Evolutionary conservation across 2,113 vertebrate species (phyloP).

Genomic region (Phalacrocorax pelagicus): DNA sequence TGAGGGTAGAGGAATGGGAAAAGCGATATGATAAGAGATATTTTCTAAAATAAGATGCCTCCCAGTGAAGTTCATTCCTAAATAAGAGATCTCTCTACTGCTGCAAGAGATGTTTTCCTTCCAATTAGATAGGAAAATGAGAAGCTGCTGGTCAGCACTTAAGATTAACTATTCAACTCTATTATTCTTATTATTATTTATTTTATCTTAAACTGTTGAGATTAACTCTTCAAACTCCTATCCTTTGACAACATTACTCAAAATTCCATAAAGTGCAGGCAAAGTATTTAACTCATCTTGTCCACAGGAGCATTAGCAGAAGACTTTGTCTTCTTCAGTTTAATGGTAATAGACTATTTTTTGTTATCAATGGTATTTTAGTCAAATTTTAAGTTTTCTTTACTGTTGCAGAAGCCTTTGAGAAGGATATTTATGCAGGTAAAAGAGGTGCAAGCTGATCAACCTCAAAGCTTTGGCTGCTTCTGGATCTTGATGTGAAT

Average conservation of each 20-base stretch:
- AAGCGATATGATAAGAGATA: neutral
- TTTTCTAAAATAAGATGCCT: neutral
- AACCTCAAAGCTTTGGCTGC: neutral
- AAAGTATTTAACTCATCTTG: too few species aligned
- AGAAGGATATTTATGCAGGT: neutral
- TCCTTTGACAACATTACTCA: too few species aligned
- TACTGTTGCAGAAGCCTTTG: neutral
- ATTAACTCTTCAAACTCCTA: neutral
- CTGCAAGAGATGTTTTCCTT: neutral
- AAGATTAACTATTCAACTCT: neutral
- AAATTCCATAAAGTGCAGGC: too few species aligned
- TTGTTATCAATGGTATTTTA: neutral
- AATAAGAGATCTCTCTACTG: neutral
- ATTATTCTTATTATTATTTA: neutral
- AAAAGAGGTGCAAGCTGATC: neutral
- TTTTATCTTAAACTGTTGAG: neutral
- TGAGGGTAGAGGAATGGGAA: neutral
- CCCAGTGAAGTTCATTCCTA: neutral
- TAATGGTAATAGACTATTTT: neutral
- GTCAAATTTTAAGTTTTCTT: neutral
- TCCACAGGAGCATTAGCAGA: too few species aligned
- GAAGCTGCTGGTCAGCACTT: neutral
- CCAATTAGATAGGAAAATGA: neutral
- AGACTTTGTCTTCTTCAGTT: neutral
- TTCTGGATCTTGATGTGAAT: neutral